phyloP scores from a whole-genome alignment of 2,113 vertebrate species.

The Anolis carolinensis region DNA sequence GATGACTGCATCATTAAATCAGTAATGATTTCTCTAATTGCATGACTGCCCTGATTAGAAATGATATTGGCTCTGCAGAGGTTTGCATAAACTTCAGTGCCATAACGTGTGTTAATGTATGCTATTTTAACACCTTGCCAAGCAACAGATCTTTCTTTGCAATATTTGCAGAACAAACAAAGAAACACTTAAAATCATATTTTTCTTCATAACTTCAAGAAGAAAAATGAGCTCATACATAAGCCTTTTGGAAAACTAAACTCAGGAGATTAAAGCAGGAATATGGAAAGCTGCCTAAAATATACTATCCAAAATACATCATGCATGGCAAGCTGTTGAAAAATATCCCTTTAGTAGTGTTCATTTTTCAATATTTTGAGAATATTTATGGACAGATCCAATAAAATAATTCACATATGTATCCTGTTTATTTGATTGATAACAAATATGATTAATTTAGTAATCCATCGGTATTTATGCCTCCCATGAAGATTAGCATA shows the following conservation, averaged over 20 bases:
- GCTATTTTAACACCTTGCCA: constrained; percentile 67
- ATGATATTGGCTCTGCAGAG: constrained; percentile 37
- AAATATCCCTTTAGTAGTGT: constrained; percentile 44
- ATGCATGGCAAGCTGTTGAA: constrained; percentile 54
- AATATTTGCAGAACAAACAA: constrained; percentile 47
- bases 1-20: neutral
- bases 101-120: constrained; percentile 59
- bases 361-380: constrained; percentile 37
- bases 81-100: constrained; percentile 45
- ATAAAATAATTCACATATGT: constrained; percentile 24
- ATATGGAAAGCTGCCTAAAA: constrained; percentile 64
- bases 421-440: constrained; percentile 29
- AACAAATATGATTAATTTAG: neutral
- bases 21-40: neutral
- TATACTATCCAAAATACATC: constrained; percentile 60
- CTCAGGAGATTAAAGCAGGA: constrained; percentile 67
- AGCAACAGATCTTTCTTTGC: constrained; percentile 62
- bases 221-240: constrained; percentile 69
- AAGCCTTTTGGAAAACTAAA: constrained; percentile 65
- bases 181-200: constrained; percentile 68
- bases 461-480: neutral
- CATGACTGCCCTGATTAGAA: constrained; percentile 12
- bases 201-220: constrained; percentile 67
- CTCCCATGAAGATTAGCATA: neutral
- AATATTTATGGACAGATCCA: constrained; percentile 13